Evolutionary conservation across 2,888 invertebrate species (phyloP), one percentile per base, ranked within the genome.

Genomic region (Drosophila silvestris): DNA sequence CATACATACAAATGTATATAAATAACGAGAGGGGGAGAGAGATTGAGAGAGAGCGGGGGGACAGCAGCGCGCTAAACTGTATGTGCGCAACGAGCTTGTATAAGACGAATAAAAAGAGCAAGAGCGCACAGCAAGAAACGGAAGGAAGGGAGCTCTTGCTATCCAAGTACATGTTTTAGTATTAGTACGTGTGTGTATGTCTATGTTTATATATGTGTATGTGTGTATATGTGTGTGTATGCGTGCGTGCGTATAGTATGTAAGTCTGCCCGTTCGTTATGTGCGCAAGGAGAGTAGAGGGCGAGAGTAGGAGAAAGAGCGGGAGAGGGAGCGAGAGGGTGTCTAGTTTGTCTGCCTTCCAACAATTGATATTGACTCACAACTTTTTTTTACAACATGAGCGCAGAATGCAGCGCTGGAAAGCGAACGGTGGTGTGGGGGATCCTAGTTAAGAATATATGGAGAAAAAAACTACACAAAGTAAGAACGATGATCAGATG

Each of bases 81-180:
- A 79, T 85, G 79, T 85, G 85, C 85, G 85, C 85, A 85, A 85
- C 82, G 86, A 84, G 81, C 86, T 85, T 88, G 86, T 82, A 85
- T 82, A 85, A 83, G 84, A 82, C 81, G 60, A 70, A 83, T 74
- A 70, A 71, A 74, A 75, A 75, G 69, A 73, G 69, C 74, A 72
- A 74, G 67, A 77, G 68, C 41, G 47, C 47, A 58, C 52, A 69
- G 71, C 65, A 76, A 81, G 78, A 82, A 82, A 82, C 85, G 85
- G 85, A 85, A 85, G 85, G 85, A 87, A 85, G 85, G 83, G 85
- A 87, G 81, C 85, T 47, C 26, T 81, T 70, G 79, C 81, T 79
- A 71, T 50, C 79, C 81, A 81, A 76, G 68, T 77, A 63, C 58
- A 70, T 70, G 74, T 68, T 68, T 77, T 74, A 74, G 74, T 80